Evolutionary conservation across 2,797 vertebrate species (phyloP).

Genomic region (Zenarchopterus dispar): DNA sequence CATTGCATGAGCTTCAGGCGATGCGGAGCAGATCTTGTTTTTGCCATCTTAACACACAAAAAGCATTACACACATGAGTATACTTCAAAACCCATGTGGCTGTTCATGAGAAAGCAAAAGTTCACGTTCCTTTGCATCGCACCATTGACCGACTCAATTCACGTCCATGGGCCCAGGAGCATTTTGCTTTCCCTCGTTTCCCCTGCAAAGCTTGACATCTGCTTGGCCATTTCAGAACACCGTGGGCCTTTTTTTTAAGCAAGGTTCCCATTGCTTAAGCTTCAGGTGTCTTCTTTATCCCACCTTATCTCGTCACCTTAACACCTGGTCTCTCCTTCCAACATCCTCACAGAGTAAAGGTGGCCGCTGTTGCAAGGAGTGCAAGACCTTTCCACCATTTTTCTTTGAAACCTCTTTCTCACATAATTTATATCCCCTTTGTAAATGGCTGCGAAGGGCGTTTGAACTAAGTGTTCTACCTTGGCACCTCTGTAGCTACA

Average conservation of each 20-base stretch:
- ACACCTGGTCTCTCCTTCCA: constrained; percentile 77
- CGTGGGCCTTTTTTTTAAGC: constrained; percentile 68
- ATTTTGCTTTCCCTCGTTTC: constrained; percentile 67
- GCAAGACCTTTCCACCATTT: constrained; percentile 69
- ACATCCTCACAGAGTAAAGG: constrained; percentile 73
- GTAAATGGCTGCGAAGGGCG: constrained; percentile 64
- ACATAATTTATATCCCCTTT: constrained; percentile 55
- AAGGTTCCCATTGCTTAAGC: constrained; percentile 81
- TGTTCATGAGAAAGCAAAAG: constrained; percentile 77
- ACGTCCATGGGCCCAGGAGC: constrained; percentile 71
- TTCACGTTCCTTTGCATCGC: constrained; percentile 67
- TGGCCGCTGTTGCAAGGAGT: constrained; percentile 83
- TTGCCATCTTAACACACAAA: constrained; percentile 61
- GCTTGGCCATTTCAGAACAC: constrained; percentile 82
- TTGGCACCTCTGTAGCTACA: constrained; percentile 73
- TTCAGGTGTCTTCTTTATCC: constrained; percentile 68
- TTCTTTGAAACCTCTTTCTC: constrained; percentile 58
- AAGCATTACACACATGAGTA: constrained; percentile 40
- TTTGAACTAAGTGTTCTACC: constrained; percentile 65
- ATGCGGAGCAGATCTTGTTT: constrained; percentile 76
- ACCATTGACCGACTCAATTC: constrained; percentile 71
- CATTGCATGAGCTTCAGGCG: constrained; percentile 84
- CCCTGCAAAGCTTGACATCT: constrained; percentile 80
- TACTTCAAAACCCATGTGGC: constrained; percentile 68
- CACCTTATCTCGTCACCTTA: constrained; percentile 71